Percentiles rank a stretch among this genome's conserved stretches.
These are phyloP conservation scores for Molothrus aeneus DNA, from an alignment of 2,797 vertebrate species.

Conservation along the genomic window DNA sequence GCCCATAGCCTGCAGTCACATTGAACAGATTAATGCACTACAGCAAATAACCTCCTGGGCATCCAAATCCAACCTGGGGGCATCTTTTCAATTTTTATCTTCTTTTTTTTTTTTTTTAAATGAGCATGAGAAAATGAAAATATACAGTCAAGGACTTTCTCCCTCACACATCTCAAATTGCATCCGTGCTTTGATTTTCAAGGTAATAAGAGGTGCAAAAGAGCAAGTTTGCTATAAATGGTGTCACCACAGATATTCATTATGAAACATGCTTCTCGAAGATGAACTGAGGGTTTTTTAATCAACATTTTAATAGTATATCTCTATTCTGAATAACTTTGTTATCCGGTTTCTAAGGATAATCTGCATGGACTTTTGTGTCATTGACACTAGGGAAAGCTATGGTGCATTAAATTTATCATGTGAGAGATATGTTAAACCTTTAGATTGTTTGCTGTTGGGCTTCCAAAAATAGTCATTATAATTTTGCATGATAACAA, in stretches of 20 bases:
- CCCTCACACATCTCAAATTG: neutral
- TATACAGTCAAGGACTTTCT: neutral
- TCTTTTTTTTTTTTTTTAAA: neutral
- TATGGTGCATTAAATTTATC: neutral
- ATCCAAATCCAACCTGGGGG: neutral
- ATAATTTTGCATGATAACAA: neutral
- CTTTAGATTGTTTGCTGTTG: neutral
- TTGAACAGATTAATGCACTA: constrained; percentile 45
- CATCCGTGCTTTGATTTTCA: neutral
- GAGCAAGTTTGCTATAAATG: neutral
- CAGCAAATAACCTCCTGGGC: constrained; percentile 50
- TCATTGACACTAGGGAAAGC: neutral
- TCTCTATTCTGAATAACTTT: neutral
- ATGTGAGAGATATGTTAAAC: neutral
- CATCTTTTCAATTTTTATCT: neutral
- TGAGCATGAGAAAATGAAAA: neutral
- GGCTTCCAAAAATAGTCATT: neutral
- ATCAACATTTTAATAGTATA: neutral
- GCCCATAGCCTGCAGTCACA: neutral
- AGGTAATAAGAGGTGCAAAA: neutral
- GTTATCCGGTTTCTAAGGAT: neutral
- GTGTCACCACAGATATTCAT: neutral
- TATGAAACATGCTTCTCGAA: neutral
- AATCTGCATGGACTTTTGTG: neutral
- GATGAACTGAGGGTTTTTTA: neutral